These are phyloP conservation scores for Escarpia spicata DNA, from an alignment of 2,888 invertebrate genomes.

Conservation along the genomic window DNA sequence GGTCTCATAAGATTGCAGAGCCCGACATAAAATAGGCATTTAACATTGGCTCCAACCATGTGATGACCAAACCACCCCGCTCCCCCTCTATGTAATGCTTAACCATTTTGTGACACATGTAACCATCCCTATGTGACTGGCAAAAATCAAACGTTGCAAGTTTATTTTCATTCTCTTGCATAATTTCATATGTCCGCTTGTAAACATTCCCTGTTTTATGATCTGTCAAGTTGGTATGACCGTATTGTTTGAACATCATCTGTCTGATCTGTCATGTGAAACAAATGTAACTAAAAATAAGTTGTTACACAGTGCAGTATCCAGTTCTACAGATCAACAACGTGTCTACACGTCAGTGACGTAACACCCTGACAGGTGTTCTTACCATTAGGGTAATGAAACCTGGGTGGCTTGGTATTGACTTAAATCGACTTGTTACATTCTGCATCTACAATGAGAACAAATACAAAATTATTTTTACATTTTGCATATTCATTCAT, in stretches of 20 bases:
- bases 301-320: no score
- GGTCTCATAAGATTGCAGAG: no score
- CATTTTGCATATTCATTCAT: neutral
- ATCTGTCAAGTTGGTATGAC: neutral
- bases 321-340: no score
- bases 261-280: neutral
- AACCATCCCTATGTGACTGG: neutral
- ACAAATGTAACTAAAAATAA: neutral
- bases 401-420: neutral
- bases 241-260: neutral
- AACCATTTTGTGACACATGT: no score
- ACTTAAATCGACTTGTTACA: neutral
- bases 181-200: neutral
- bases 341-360: no score
- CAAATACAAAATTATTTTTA: neutral
- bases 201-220: neutral
- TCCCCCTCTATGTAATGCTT: no score
- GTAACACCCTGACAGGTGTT: neutral
- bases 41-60: no score
- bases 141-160: neutral
- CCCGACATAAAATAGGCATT: no score
- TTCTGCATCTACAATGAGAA: constrained; percentile 13
- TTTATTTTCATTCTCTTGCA: neutral
- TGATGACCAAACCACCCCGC: no score
- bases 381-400: neutral